Conservation (phyloP, 2,888 invertebrate species). For the Biston stratarius region DNA sequence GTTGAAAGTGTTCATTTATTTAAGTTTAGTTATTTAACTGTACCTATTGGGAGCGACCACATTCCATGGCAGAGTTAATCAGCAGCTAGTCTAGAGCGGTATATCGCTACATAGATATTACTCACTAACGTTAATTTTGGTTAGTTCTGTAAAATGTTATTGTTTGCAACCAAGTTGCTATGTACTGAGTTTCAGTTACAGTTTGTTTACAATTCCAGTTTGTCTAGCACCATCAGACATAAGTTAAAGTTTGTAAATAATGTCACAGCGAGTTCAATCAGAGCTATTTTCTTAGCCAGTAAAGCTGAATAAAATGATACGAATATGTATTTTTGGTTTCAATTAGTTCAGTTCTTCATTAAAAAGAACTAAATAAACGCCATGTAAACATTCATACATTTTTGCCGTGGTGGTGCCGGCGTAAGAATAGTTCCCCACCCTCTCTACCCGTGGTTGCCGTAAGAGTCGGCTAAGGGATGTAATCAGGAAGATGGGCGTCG, state of each 20-base stretch:
- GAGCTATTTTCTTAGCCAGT: constrained; percentile 47
- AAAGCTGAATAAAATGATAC: constrained; percentile 41
- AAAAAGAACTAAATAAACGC: background rate
- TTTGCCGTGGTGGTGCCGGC: too few species aligned
- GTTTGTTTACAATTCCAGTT: constrained; percentile 53
- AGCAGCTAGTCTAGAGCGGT: constrained; percentile 80
- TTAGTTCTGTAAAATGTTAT: constrained; percentile 56
- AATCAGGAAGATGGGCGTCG: too few species aligned
- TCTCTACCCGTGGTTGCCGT: too few species aligned
- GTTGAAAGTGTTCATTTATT: constrained; percentile 71
- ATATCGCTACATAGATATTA: constrained; percentile 62
- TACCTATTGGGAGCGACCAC: constrained; percentile 70
- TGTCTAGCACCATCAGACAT: constrained; percentile 52
- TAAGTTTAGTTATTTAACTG: constrained; percentile 62
- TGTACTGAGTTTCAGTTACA: constrained; percentile 58
- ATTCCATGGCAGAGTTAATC: constrained; percentile 77
- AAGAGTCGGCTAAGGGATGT: too few species aligned
- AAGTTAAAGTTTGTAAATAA: constrained; percentile 70
- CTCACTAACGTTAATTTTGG: constrained; percentile 54
- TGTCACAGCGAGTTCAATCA: constrained; percentile 56
- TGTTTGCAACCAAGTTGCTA: constrained; percentile 74
- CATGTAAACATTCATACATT: background rate
- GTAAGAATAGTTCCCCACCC: too few species aligned
- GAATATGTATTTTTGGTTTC: constrained; percentile 22
- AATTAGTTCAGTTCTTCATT: constrained; percentile 12